Evolutionary conservation across 53 echinoderm and acorn worm species (phyloP), one percentile per base, ranked within the genome.

Genomic region (Antedon mediterranea): DNA sequence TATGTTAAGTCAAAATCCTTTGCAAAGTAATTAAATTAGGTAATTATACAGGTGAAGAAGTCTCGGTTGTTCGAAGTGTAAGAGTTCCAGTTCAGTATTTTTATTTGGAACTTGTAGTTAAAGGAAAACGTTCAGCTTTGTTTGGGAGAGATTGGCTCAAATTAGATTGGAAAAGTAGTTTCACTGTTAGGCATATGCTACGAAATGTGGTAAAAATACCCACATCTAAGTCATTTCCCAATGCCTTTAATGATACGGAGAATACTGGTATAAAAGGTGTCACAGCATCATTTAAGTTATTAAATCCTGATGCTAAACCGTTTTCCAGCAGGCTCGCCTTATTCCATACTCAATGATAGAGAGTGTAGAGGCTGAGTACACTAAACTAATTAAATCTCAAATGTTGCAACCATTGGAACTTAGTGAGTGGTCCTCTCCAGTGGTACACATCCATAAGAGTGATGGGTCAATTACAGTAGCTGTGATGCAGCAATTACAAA

Each of bases 401-500:
- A 85, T 85, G 0, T 32, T 85, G 2, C 32, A 57, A 5, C 80
- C 80, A 28, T 71, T 81, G 57, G 41, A 76, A 37, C 43, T 37
- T 72, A 85, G 80, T 74, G 85, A 85, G 23, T 85, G 80, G 85
- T 80, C 76, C 31, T 80, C 85, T 28, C 81, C 80, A 27, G 70
- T 81, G 23, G 80, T 85, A 15, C 75, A 80, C 41, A 76, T 85
- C 28, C 71, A 41, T 30, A 85, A 85, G 31, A 43, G 32, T 6
- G 77, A 85, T 32, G 78, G 78, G 23, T 71, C 41, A 27, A 77
- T 85, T 29, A 81, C 85, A 71, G 81, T 85, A 43, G n/a, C n/a
- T n/a, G n/a, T n/a, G n/a, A n/a, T 81, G 85, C 75, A 80, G 85
- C 6, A 72, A 85, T 43, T 85, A 81, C 32, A 85, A 85, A 37